These are phyloP conservation scores for Salvelinus namaycush DNA, from an alignment of 2,113 vertebrate species.

Conservation along the genomic window DNA sequence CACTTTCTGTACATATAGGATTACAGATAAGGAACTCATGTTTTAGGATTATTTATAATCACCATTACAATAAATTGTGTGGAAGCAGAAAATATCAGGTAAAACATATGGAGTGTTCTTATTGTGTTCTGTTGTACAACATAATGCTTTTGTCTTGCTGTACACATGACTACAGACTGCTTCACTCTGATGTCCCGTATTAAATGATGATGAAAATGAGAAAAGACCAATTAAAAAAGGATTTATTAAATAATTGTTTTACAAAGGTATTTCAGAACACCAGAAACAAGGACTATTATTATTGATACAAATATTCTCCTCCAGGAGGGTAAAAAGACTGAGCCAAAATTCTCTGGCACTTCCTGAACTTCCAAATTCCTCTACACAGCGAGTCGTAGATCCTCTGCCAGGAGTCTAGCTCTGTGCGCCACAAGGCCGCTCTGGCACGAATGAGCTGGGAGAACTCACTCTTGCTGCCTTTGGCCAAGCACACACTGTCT, in stretches of 20 bases:
- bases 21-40: not conserved
- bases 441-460: slow-evolving; percentile 46
- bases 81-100: too few species aligned
- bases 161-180: too few species aligned
- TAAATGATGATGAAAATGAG: too few species aligned
- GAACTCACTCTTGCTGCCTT: slow-evolving; percentile 47
- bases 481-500: slow-evolving; percentile 49
- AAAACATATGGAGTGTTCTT: too few species aligned
- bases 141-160: not conserved
- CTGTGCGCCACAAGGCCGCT: slow-evolving; percentile 38
- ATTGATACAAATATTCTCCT: not conserved
- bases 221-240: too few species aligned
- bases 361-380: slow-evolving; percentile 34
- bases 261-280: too few species aligned
- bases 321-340: slow-evolving; percentile 22
- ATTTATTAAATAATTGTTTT: too few species aligned
- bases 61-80: too few species aligned
- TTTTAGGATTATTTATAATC: too few species aligned
- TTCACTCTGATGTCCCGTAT: too few species aligned
- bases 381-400: slow-evolving; percentile 34
- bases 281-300: too few species aligned
- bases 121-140: not conserved
- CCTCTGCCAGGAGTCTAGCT: slow-evolving; percentile 45
- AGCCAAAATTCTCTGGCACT: slow-evolving; percentile 28
- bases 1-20: not conserved